A percentile compares a stretch with the other conserved stretches of the same genome.
Evolutionary conservation across 2,113 vertebrate species (phyloP).

Genomic region (Argyrosomus japonicus): DNA sequence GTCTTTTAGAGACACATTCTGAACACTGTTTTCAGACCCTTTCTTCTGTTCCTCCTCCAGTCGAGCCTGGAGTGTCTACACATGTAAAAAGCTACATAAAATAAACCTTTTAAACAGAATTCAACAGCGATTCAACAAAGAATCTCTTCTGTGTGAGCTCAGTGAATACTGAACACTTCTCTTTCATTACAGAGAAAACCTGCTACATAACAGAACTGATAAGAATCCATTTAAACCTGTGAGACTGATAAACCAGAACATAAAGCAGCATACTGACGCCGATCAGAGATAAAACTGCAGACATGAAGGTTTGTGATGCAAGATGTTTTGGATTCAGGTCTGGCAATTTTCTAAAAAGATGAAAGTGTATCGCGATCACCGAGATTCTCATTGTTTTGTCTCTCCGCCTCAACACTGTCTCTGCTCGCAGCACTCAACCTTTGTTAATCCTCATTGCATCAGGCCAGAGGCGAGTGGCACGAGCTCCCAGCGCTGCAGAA

Average conservation of each 20-base stretch:
- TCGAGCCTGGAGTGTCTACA: neutral
- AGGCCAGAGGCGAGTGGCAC: conserved; percentile 12
- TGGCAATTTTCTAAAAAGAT: conserved; percentile 16
- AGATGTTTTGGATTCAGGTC: conserved; percentile 24
- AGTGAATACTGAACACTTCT: neutral
- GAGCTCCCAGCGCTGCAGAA: neutral
- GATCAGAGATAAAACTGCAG: neutral
- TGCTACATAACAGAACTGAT: neutral
- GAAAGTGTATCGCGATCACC: conserved; percentile 17
- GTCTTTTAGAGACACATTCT: too few species aligned
- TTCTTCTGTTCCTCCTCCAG: neutral
- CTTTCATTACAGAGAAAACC: neutral
- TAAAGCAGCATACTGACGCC: neutral
- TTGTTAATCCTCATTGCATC: conserved; percentile 35
- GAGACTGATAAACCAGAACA: neutral
- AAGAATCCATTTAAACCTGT: neutral
- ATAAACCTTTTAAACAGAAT: neutral
- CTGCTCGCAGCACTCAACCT: neutral
- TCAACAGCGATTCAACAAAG: neutral
- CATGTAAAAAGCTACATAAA: neutral
- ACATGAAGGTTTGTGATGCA: conserved; percentile 22
- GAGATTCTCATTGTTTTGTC: conserved; percentile 1
- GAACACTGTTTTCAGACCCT: neutral
- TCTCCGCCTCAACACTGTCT: neutral
- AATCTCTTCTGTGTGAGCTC: neutral